Base-by-base conservation (phyloP, 2,888 invertebrate species). In the Epinotia bilunana region DNA sequence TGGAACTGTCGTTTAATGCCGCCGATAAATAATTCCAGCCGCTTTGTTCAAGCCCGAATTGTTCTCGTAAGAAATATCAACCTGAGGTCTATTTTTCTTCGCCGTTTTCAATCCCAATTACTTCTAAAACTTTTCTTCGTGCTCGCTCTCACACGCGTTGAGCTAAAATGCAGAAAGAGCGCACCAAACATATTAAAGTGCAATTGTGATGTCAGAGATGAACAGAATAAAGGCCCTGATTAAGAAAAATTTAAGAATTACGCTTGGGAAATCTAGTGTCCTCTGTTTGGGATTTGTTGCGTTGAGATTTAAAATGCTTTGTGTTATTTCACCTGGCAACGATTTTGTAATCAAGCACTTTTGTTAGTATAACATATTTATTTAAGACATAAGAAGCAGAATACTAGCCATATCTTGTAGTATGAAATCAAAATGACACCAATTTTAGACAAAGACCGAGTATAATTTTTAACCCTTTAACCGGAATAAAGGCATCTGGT, bases 11-110 rank as follows among this genome's bases (percentile, higher is more conserved):
- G 79, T 80, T 82, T 82, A 53, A 82, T 82, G 79, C 78, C 78
- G 72, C 80, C 80, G 79, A 82, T 83, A 84, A 84, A 84, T 83
- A 84, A 84, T 84, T 84, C 81, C 79, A 78, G 57, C 61, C 61
- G 72, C 72, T 64, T 65, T 72, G 72, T 72, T 72, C 72, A 55
- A 63, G 39, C 61, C 23, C 43, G 23, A 72, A 72, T 60, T 28
- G n/a, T 53, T 53, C 53, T n/a, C 53, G n/a, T n/a, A 53, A 53
- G 53, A 53, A 7, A 53, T 6, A n/a, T n/a, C 53, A 53, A 53
- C 53, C 53, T 6, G 16, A n/a, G n/a, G 16, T 53, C 5, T n/a
- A 53, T 53, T 53, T n/a, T 60, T 23, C 6, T 58, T 7, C 6
- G 13, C 23, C 58, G 13, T 12, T 23, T 60, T 13, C 23, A 13